Base-by-base conservation (phyloP, 2,888 invertebrate genomes). In the Glyphotaelius pellucidus region DNA sequence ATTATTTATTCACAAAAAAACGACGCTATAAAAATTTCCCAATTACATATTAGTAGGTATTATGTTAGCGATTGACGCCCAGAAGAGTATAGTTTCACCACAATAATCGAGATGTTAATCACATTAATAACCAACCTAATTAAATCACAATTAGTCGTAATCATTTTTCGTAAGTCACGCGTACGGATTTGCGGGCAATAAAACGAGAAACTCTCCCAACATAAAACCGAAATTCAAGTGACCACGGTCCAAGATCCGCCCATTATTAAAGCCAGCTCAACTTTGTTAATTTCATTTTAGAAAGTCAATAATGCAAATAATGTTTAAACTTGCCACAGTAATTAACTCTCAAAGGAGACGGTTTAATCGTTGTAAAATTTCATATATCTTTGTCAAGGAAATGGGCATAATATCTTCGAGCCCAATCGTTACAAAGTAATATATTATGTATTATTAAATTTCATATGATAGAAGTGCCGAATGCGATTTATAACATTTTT, bases 171-270 rank as follows among this genome's bases (percentile, higher is more conserved):
- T 19, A 32, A 81, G 81, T 31, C 83, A 32, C 83, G 83, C 81
- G 81, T 31, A 32, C 35, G 35, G 9, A 19, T 83, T 11, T 67
- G 67, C 15, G 32, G 83, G 15, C 35, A 19, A 83, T 83, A 83
- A 83, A 83, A 83, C 19, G 35, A 83, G 83, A 83, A 83, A 83
- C 83, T 83, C 83, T 9, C 9, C 35, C 19, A 7, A 35, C 83
- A 83, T 83, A 83, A 83, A 83, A 19, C 83, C 38, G 83, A 83
- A 83, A 83, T 83, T 83, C 52, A 83, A 83, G 35, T 35, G 35
- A 35, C 83, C 35, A 19, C 83, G 15, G 30, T 30, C 81, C 7
- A 32, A 81, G n/a, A 83, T 35, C 35, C 31, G 83, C 83, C 19
- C 83, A 30, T 32, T 15, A 30, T 30, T 7, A 32, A 19, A 9